Base-by-base conservation (phyloP, 2,888 invertebrate species). In the Amphiduros pacificus region DNA sequence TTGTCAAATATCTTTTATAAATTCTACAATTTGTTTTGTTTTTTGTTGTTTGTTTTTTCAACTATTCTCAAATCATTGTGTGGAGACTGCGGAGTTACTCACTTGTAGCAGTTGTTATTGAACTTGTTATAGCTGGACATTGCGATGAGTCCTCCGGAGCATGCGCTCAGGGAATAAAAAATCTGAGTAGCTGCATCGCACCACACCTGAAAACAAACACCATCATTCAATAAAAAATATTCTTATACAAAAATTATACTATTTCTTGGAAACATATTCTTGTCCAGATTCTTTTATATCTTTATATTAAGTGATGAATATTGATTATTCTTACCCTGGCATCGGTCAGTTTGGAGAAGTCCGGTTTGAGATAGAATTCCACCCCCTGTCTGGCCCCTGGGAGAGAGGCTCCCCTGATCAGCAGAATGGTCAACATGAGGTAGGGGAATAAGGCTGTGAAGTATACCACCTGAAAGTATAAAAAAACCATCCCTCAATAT, bases 351-450 rank as follows among this genome's bases (percentile, higher is more conserved):
- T 88, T 88, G 55, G 86, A 86, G 84, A 90, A 91, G 73, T 91
- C 89, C 1, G 92, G 92, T 49, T 89, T 90, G 55, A 93, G 83
- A 77, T 92, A 93, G 79, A 89, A 91, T 2, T 89, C 77, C 60
- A 93, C 89, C 1, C 92, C 93, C 40, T 89, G 88, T 1, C 86
- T 84, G 9, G 92, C 91, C 17, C 92, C 93, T 0, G 91, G 90
- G 56, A 93, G 83, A 1, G 91, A 89, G 4, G 91, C 89, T 0
- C 92, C 91, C 1, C 92, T 87, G 65, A 91, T 86, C 73, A 93
- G 89, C 60, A 93, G 83, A 72, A 91, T 78, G 2, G 80, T 78
- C 59, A 85, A 66, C 76, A 85, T 83, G 29, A 85, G 68, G 72
- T 84, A 85, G 0, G 85, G 85, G 61, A 84, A 77, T 27, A 83